phyloP scores from a whole-genome alignment of 2,113 vertebrate genomes.

The Chaenogobius annularis region DNA sequence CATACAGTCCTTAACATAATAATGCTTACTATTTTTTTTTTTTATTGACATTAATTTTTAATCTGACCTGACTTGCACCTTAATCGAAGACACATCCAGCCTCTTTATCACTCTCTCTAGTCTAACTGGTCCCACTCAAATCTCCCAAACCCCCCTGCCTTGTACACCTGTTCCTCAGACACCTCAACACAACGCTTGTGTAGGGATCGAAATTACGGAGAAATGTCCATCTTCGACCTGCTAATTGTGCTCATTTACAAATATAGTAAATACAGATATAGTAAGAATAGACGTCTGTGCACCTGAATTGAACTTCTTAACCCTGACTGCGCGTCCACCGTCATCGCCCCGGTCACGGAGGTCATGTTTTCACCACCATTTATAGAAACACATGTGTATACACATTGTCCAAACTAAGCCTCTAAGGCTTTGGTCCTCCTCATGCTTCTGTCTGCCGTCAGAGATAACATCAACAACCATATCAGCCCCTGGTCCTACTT shows the following conservation, averaged over 20 bases:
- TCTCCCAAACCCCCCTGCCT: slow-evolving; percentile 35
- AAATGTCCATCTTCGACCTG: not conserved
- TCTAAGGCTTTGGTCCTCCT: slow-evolving; percentile 3
- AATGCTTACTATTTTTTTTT: too few species aligned
- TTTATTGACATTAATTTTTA: too few species aligned
- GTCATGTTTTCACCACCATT: not conserved
- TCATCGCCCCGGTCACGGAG: not conserved
- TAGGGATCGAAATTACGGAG: not conserved
- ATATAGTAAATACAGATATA: too few species aligned
- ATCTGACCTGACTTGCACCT: not conserved
- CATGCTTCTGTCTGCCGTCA: slow-evolving; percentile 16
- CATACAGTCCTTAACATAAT: too few species aligned
- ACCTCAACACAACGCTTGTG: too few species aligned
- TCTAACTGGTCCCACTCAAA: slow-evolving; percentile 47
- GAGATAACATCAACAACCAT: slow-evolving; percentile 14
- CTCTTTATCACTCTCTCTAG: slow-evolving; percentile 35
- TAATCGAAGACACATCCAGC: slow-evolving; percentile 9
- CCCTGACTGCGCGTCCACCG: not conserved
- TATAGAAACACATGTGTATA: not conserved
- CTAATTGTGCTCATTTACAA: not conserved
- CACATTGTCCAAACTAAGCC: not conserved
- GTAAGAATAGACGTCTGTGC: not conserved
- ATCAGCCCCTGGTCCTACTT: slow-evolving; percentile 28
- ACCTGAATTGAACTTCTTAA: not conserved
- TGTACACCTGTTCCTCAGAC: slow-evolving; percentile 36